Evolutionary conservation across 2,888 invertebrate genomes (phyloP), one percentile per base, ranked within the genome.

Genomic region (Portevinia maculata): DNA sequence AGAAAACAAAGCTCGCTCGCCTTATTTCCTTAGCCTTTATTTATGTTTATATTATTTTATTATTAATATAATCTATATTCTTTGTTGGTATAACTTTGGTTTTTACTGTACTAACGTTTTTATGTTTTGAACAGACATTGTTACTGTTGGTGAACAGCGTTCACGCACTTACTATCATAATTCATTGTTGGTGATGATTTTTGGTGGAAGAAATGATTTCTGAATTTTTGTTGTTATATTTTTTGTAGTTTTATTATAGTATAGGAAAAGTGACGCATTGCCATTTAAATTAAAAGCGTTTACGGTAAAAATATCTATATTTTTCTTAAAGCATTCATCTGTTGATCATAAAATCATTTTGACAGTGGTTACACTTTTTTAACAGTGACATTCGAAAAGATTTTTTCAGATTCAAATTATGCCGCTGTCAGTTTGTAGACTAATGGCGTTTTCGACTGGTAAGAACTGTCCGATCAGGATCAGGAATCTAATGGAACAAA

Each of bases 81-180:
- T 19, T 34, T 71, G 41, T 5, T 65, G n/a, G 65, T n/a, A 39
- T 41, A 37, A 37, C 41, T 59, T 52, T 53, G 60, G 1, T 9
- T 19, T 13, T n/a, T 13, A 60, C 44, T 71, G 60, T 62, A 71
- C 71, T 71, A 71, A 71, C 13, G 13, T 13, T 1, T 19, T 13
- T 28, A 46, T 55, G 44, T 55, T 34, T 24, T 24, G 55, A 65
- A 65, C 53, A 53, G 13, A 15, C 15, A 15, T 13, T 13, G 24
- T 39, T 3, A 30, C 30, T 34, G 44, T 8, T 62, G 62, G 21
- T n/a, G 8, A 19, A 48, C 13, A 39, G 13, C 13, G 8, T 39
- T n/a, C 9, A 8, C 19, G 5, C 4, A 17, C 50, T 64, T 50
- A 50, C 37, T 62, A 24, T 11, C 21, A 48, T 17, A 48, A 9